Evolutionary conservation across 2,113 vertebrate genomes (phyloP).

Genomic region (Trogon surrucura): DNA sequence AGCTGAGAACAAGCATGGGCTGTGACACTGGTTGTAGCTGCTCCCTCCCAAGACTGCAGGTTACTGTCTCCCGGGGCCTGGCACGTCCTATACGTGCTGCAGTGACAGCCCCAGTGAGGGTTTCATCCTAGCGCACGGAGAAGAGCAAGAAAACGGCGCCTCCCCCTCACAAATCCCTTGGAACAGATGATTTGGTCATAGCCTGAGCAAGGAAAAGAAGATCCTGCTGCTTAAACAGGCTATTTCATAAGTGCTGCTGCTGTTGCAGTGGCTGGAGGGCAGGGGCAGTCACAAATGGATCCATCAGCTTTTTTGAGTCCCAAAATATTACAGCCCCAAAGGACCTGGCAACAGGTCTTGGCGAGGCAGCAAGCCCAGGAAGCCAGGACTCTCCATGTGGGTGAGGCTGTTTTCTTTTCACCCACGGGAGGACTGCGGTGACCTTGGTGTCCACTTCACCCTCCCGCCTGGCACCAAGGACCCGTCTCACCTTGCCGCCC

Average conservation of each 20-base stretch:
- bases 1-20: neutral
- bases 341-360: neutral
- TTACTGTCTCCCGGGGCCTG: neutral
- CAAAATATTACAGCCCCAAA: neutral
- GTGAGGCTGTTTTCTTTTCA: neutral
- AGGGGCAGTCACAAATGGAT: neutral
- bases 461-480: neutral
- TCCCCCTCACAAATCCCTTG: neutral
- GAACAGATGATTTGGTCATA: neutral
- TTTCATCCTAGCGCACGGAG: neutral
- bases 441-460: neutral
- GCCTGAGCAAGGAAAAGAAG: neutral
- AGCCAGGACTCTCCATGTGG: neutral
- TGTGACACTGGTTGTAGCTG: neutral
- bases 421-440: neutral
- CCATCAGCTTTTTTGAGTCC: neutral
- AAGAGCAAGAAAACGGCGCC: neutral
- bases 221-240: neutral
- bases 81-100: neutral
- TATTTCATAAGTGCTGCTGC: neutral
- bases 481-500: neutral
- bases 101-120: neutral
- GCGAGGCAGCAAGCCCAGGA: fast-evolving
- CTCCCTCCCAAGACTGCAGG: neutral
- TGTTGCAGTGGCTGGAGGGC: neutral